Base-by-base conservation (phyloP, 2,113 vertebrate genomes). In the Ornithorhynchus anatinus region DNA sequence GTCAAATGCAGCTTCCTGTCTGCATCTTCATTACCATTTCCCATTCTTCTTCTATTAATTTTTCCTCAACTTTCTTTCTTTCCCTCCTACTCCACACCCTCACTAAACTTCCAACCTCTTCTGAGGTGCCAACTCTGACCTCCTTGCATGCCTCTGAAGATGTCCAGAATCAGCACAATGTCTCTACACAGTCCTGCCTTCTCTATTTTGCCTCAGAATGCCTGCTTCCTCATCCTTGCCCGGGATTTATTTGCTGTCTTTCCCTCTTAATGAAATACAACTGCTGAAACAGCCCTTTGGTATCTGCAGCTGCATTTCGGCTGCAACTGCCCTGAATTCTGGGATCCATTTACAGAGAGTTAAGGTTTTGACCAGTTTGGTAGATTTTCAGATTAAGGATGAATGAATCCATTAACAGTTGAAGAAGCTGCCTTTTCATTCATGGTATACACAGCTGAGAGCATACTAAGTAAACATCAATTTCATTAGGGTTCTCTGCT, bases 341-440 rank as follows among this genome's bases (percentile, higher is more conserved):
- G 11, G 25, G 13, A 16, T 35, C 14, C 38, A 31, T 40, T 15
- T 52, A 6, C 67, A 35, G 73, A 69, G 23, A 40, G 40, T 2
- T 52, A 22, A 59, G 20, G 14, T 7, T 50, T 29, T 47, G 32
- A 35, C 13, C 8, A 32, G 17, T 5, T 14, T 59, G 5, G 13
- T 58, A 16, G n/a, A n/a, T n/a, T 20, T 80, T 5, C 23, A 47
- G 37, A 27, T 67, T 70, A 60, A 70, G 78, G 53, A 72, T 63
- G 13, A 69, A 63, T 69, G 45, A 8, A 53, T 44, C 32, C 50
- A 33, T 19, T 53, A 43, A 63, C 7, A 56, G 33, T 15, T 32
- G 38, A 23, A 62, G 27, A 59, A 10, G 44, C 15, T 43, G 12
- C 42, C 38, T 82, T 72, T 59, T 33, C 39, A 69, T 37, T 22